Evolutionary conservation across 64 coral and sea anemone genomes (phyloP).

Genomic region (Trachythela sp.): DNA sequence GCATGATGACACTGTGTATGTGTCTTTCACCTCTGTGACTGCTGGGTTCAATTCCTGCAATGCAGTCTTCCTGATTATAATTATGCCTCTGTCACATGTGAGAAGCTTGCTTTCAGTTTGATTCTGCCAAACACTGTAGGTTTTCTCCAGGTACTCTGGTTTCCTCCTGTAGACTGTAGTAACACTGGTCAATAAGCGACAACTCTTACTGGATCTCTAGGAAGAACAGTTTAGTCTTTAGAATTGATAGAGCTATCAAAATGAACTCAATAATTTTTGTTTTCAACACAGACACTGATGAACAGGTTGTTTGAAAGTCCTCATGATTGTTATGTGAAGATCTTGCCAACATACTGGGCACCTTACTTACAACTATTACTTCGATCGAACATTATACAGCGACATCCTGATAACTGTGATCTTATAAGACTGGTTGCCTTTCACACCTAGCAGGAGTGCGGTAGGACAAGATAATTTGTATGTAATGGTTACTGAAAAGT

Average conservation of each 20-base stretch:
- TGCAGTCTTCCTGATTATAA: too few relatives aligned
- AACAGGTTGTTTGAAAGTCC: constrained; percentile 65
- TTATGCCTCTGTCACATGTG: too few relatives aligned
- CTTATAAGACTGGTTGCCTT: constrained; percentile 75
- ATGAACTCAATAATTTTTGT: background rate
- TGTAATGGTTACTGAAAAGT: too few relatives aligned
- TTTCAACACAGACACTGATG: constrained; percentile 58
- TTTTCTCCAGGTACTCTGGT: too few relatives aligned
- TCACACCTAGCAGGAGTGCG: background rate
- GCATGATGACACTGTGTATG: background rate
- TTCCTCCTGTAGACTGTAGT: too few relatives aligned
- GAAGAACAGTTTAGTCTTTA: background rate
- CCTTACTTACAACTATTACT: constrained; percentile 92
- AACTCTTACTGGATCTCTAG: background rate
- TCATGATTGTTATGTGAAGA: constrained; percentile 68
- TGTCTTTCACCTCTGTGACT: too few relatives aligned
- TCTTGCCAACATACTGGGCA: constrained; percentile 62
- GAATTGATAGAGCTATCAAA: background rate
- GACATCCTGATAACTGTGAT: constrained; percentile 76
- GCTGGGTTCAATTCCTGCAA: too few relatives aligned
- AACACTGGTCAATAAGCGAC: too few relatives aligned
- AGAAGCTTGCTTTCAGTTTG: too few relatives aligned
- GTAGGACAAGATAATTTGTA: background rate
- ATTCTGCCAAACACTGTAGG: too few relatives aligned
- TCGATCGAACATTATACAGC: constrained; percentile 57